Base-by-base conservation (phyloP, 1,140 invertebrate genomes). In the Drosophila sechellia region DNA sequence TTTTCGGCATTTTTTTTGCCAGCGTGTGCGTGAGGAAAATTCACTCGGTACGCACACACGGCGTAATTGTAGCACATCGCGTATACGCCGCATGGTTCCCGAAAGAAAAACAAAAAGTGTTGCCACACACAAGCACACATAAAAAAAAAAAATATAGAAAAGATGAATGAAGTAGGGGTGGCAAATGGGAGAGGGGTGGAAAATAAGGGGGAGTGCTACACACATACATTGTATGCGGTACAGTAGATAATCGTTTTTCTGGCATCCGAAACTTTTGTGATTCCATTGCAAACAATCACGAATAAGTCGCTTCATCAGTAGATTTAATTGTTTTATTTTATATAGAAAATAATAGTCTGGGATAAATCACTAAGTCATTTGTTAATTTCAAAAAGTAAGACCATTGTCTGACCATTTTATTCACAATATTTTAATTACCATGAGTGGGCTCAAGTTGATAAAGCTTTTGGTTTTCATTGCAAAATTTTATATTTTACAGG, bases 41-140 rank as follows among this genome's bases (percentile, higher is more conserved):
- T 64, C 64, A 58, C 50, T 81, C 60, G 63, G 49, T 65, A 49
- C 70, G 63, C 63, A 81, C 57, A 73, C 57, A 66, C 61, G 78
- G 60, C 37, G 60, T 64, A 87, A 87, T 83, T 78, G 74, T 72
- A 61, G 75, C 83, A 87, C 43, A 87, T 86, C 66, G 83, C 83
- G 83, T 64, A 86, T 86, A 86, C 83, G 83, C 66, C 79, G 58
- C 68, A 39, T 81, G 55, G 61, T 46, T 50, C 37, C 17, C 55
- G 31, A 46, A 40, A 37, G 11, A 46, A 66, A 35, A 59, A 25
- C 37, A 15, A 64, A 66, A 74, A 80, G 45, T 63, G 42, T 77
- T 85, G 81, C 81, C 61, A 80, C 60, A 80, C 68, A 11, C 22
- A 48, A 13, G 49, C 17, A 35, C 17, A 31, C 17, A 15, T 15